Conservation (phyloP, 2,888 invertebrate species). For the Heliconius ismenius region DNA sequence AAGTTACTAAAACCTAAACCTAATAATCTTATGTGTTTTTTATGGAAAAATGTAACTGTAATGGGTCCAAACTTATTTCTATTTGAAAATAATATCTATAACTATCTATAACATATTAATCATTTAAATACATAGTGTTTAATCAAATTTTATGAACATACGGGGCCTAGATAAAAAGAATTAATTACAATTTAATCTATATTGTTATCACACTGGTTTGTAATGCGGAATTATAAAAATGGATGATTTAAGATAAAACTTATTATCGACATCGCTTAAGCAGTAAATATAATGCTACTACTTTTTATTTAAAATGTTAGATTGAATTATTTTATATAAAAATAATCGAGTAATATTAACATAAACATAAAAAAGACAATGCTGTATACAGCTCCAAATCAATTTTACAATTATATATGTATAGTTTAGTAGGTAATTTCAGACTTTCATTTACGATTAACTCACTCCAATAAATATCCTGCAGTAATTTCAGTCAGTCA, state of each 20-base stretch:
- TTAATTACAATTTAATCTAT: slow-evolving; percentile 11
- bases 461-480: background rate
- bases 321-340: background rate
- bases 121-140: background rate
- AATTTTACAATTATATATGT: background rate
- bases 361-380: background rate
- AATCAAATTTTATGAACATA: background rate
- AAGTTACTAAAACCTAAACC: too few species aligned
- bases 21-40: background rate
- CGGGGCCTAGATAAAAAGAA: slow-evolving; percentile 11
- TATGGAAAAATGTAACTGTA: background rate
- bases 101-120: background rate
- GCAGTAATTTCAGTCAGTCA: too few species aligned
- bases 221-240: slow-evolving; percentile 9
- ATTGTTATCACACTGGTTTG: slow-evolving; percentile 9
- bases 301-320: background rate
- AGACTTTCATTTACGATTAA: background rate
- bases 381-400: background rate
- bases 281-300: background rate
- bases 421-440: background rate
- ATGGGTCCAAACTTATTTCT: background rate
- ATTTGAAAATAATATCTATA: background rate
- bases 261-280: background rate
- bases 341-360: background rate
- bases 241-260: background rate